Evolutionary conservation across 2,113 vertebrate species (phyloP), one percentile per base, ranked within the genome.

Genomic region (Solea solea): DNA sequence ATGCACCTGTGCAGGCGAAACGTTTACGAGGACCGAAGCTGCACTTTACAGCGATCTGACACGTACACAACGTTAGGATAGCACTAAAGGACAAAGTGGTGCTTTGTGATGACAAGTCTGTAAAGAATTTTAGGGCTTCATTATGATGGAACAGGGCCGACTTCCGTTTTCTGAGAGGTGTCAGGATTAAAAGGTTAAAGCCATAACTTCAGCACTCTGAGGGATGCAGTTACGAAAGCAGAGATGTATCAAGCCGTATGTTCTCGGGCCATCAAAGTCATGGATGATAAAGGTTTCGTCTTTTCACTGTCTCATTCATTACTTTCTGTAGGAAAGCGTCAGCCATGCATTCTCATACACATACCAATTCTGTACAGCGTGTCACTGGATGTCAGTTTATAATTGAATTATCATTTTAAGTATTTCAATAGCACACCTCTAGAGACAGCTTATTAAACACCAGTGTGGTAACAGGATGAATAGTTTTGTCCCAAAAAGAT

Each of bases 161-260:
- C 54, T 21, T 62, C 41, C 8, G 16, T 63, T 50, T 56, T 10
- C 58, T 6, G 49, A 4, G 42, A 2, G 16, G 34, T 46, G 44
- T 64, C 53, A 57, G 7, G 25, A 58, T 28, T 58, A 63, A 74
- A 78, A 76, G 65, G 62, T 71, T 64, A 77, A 64, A 82, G 61
- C n/a, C 34, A 21, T 70, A 82, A 74, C 64, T 74, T 21, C 28
- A 49, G 54, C 27, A n/a, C 62, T 54, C 12, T 13, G 39, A 14
- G n/a, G 54, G 42, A 70, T 12, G 28, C 50, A n/a, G 63, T 41
- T 57, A 12, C 50, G 61, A 78, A 60, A 64, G 66, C 61, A 11
- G n/a, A 64, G 55, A 51, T 28, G 67, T 13, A 71, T 72, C 25
- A 60, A 56, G 21, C 27, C 5, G 39, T 50, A 6, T 53, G 58